phyloP scores from a whole-genome alignment of 2,797 vertebrate species.

The Pipistrellus nathusii region DNA sequence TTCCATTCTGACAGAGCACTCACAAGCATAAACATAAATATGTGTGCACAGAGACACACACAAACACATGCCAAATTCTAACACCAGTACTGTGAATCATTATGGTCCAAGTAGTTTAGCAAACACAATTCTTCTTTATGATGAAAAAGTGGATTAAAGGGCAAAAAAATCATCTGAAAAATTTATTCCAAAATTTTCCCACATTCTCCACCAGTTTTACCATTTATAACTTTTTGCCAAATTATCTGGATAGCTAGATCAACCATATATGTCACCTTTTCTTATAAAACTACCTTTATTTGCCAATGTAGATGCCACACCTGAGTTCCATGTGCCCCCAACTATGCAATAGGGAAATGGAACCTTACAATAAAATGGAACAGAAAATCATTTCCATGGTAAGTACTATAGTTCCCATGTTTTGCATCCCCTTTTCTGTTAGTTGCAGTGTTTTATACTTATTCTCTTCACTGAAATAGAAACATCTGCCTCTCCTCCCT shows the following conservation, averaged over 20 bases:
- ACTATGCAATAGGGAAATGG: background rate
- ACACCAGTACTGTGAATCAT: background rate
- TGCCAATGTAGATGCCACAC: background rate
- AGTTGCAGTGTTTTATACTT: conserved; percentile 66
- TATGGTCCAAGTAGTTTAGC: background rate
- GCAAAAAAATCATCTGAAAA: background rate
- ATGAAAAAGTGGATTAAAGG: background rate
- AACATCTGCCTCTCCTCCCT: conserved; percentile 83
- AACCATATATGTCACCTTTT: background rate
- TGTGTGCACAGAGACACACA: background rate
- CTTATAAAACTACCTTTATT: background rate
- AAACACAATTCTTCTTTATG: conserved; percentile 15
- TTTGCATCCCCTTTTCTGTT: conserved; percentile 44
- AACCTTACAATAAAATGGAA: conserved; percentile 21
- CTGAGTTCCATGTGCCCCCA: background rate
- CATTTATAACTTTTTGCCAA: background rate
- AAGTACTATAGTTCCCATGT: background rate
- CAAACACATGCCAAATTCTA: background rate
- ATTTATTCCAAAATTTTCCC: background rate
- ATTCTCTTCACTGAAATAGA: conserved; percentile 80
- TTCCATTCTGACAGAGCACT: conserved; percentile 14
- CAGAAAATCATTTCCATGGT: conserved; percentile 46
- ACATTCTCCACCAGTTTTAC: background rate
- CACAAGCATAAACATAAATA: background rate
- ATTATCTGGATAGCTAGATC: background rate